Conservation (phyloP, 2,113 vertebrate species). For the Mustela lutreola region DNA sequence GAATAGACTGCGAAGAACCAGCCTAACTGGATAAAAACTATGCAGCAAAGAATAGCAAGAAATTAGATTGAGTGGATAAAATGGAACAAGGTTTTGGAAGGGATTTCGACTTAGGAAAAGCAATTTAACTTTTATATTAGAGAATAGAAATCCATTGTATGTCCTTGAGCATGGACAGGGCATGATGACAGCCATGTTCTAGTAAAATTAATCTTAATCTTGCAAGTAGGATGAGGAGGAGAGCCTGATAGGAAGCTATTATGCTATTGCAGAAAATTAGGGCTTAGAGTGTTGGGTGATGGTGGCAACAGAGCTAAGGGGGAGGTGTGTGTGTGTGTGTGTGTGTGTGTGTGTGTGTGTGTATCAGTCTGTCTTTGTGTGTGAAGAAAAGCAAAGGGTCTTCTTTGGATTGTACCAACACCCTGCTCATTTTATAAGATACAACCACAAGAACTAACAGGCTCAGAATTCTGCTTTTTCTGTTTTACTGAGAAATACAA, state of each 20-base stretch:
- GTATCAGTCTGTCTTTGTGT: background rate
- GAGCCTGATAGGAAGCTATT: background rate
- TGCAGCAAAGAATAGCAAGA: background rate
- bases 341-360: background rate
- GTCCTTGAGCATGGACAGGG: background rate
- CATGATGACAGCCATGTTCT: background rate
- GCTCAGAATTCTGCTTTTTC: conserved; percentile 69
- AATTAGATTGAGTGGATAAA: background rate
- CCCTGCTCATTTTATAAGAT: conserved; percentile 52
- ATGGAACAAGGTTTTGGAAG: background rate
- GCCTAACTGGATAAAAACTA: background rate
- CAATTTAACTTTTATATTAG: conserved; percentile 10
- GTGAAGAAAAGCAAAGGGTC: conserved; percentile 26
- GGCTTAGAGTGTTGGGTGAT: background rate
- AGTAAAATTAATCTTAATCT: background rate
- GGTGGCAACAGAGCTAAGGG: background rate
- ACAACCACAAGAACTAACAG: conserved; percentile 67
- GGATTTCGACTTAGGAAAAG: background rate
- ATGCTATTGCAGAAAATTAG: background rate
- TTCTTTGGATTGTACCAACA: conserved; percentile 11
- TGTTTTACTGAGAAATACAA: conserved; percentile 69
- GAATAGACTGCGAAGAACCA: background rate
- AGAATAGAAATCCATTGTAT: background rate
- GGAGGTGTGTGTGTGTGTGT: background rate
- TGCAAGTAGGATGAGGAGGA: background rate